Conservation (phyloP, 2,797 vertebrate species). For the Pangasius larnaudii region DNA sequence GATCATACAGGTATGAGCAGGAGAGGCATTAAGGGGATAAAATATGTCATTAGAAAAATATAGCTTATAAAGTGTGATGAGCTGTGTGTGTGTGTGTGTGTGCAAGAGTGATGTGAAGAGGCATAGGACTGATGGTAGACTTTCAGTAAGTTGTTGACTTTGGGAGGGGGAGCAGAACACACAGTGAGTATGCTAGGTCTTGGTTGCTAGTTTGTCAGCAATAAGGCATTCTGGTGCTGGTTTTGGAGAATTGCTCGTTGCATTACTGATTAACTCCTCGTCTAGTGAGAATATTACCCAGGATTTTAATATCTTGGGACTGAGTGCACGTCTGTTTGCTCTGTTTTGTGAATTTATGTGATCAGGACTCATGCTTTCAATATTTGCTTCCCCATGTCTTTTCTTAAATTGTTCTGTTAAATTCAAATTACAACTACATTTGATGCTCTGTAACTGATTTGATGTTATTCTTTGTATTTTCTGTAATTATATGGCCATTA, state of each 20-base stretch:
- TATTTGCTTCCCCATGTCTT: not conserved
- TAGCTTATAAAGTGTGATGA: not conserved
- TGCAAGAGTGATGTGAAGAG: not conserved
- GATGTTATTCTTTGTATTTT: not conserved
- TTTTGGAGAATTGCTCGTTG: not conserved
- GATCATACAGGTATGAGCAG: not conserved
- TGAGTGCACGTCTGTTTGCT: not conserved
- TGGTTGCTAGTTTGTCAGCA: constrained; percentile 1
- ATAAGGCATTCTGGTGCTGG: not conserved
- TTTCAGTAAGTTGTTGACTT: constrained; percentile 18
- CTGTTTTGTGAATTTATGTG: not conserved
- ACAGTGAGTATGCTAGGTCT: constrained; percentile 14
- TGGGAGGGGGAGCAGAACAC: not conserved
- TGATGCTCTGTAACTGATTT: not conserved
- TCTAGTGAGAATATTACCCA: not conserved
- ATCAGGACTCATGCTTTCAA: not conserved
- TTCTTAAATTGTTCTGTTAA: not conserved
- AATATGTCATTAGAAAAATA: not conserved
- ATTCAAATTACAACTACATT: not conserved
- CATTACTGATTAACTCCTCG: not conserved
- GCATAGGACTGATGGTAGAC: not conserved
- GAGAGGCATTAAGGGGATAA: not conserved
- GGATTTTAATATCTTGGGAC: not conserved
- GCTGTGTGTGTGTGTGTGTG: not conserved
- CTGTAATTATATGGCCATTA: not conserved